phyloP scores from a whole-genome alignment of 2,113 vertebrate genomes.

The Entelurus aequoreus region DNA sequence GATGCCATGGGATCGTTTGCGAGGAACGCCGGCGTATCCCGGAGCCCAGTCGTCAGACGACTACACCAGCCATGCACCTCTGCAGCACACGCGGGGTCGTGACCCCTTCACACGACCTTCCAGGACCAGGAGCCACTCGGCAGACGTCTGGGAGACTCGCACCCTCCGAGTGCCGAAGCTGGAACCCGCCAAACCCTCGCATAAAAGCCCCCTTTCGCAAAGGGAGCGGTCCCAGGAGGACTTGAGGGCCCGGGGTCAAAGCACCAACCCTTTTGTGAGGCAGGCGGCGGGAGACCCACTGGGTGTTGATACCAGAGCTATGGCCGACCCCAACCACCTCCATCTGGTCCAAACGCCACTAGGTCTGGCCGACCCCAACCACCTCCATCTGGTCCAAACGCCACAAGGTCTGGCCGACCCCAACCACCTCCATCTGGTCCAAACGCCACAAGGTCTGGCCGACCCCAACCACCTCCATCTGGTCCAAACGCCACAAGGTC shows the following conservation, averaged over 20 bases:
- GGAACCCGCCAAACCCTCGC: constrained; percentile 26
- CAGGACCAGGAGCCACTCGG: constrained; percentile 10
- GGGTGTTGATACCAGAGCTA: constrained; percentile 45
- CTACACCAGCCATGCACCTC: constrained; percentile 29
- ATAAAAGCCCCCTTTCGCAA: constrained; percentile 28
- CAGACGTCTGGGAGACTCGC: constrained; percentile 18
- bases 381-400: constrained; percentile 24
- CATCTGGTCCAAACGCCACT: constrained; percentile 22
- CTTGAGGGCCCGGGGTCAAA: constrained; percentile 32
- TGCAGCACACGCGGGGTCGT: constrained; percentile 12
- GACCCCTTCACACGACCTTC: constrained; percentile 14
- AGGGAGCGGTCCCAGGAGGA: constrained; percentile 34
- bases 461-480: constrained; percentile 45
- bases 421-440: constrained; percentile 54
- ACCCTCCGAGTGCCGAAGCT: constrained; percentile 19
- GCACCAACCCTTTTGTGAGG: constrained; percentile 38
- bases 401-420: no score
- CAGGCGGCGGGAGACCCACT: constrained; percentile 23
- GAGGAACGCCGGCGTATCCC: constrained; percentile 69
- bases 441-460: constrained; percentile 14
- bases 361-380: not conserved
- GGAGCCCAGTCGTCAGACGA: constrained; percentile 14
- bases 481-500: constrained; percentile 26
- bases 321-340: constrained; percentile 66
- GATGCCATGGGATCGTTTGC: constrained; percentile 65